phyloP scores from a whole-genome alignment of 2,113 vertebrate species.

The Nannobrachium achirus region DNA sequence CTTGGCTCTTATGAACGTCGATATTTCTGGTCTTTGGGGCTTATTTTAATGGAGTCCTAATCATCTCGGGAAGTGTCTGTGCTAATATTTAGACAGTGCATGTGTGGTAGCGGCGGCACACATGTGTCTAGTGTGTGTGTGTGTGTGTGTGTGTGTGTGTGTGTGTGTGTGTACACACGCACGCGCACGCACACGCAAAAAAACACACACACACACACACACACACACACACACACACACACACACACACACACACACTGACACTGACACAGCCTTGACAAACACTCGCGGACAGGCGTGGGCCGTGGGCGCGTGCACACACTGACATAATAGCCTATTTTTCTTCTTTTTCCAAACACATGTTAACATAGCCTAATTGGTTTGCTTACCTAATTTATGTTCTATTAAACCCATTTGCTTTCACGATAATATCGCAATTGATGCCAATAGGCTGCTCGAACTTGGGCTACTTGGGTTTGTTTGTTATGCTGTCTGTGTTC shows the following conservation, averaged over 20 bases:
- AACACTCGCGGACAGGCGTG: neutral
- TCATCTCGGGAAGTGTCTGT: conserved; percentile 56
- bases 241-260: neutral
- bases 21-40: conserved; percentile 25
- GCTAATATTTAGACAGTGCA: conserved; percentile 63
- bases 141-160: too few relatives aligned
- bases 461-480: conserved; percentile 3
- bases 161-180: too few relatives aligned
- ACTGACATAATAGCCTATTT: neutral
- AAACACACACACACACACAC: conserved; percentile 15
- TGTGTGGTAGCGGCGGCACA: neutral
- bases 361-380: too few relatives aligned
- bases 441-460: conserved; percentile 14
- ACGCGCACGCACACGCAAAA: conserved; percentile 1
- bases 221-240: neutral
- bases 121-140: too few relatives aligned
- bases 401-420: neutral
- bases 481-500: conserved; percentile 16
- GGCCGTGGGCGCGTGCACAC: neutral
- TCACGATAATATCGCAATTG: conserved; percentile 13
- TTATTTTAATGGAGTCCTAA: conserved; percentile 48
- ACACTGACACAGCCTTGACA: neutral
- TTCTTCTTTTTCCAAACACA: too few relatives aligned
- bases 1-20: neutral
- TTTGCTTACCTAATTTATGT: too few relatives aligned